Percentiles rank a stretch among this genome's conserved stretches.
phyloP scores from a whole-genome alignment of 2,888 invertebrate species.

The Caenorhabditis afra region DNA sequence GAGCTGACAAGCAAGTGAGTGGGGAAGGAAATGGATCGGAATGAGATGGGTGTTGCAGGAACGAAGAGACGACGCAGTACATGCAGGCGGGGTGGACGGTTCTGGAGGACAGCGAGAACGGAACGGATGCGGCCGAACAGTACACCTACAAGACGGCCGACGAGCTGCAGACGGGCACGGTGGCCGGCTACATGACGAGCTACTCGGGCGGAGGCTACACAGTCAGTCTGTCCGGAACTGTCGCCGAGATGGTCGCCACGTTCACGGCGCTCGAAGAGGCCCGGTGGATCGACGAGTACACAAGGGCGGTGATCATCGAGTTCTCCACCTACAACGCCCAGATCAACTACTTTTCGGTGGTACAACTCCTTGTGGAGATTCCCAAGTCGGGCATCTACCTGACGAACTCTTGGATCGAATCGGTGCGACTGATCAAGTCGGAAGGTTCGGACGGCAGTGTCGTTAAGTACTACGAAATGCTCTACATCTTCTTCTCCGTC shows the following conservation, averaged over 20 bases:
- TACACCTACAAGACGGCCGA: constrained; percentile 62
- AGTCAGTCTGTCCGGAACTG: constrained; percentile 63
- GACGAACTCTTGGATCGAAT: constrained; percentile 68
- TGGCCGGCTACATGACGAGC: constrained; percentile 49
- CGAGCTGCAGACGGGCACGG: constrained; percentile 42
- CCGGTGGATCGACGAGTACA: constrained; percentile 77
- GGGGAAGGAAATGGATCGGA: not conserved
- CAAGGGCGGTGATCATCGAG: constrained; percentile 83
- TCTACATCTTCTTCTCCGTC: constrained; percentile 64
- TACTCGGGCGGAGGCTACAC: constrained; percentile 71
- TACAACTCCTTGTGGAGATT: constrained; percentile 68
- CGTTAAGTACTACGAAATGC: constrained; percentile 64
- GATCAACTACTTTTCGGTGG: constrained; percentile 76
- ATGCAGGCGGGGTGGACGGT: constrained; percentile 54
- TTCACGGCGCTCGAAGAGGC: constrained; percentile 80
- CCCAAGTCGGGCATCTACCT: constrained; percentile 59
- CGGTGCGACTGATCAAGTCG: constrained; percentile 69
- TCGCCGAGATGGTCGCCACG: constrained; percentile 59
- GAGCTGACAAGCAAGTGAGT: constrained; percentile 37
- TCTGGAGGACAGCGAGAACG: constrained; percentile 24
- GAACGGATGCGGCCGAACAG: constrained; percentile 36
- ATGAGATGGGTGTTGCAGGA: constrained; percentile 13
- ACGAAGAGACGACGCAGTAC: constrained; percentile 45
- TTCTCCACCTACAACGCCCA: constrained; percentile 83
- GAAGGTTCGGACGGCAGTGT: constrained; percentile 59